Percentiles rank a stretch among this genome's conserved stretches.
Conservation (phyloP, 2,888 invertebrate species). For the Automeris io region DNA sequence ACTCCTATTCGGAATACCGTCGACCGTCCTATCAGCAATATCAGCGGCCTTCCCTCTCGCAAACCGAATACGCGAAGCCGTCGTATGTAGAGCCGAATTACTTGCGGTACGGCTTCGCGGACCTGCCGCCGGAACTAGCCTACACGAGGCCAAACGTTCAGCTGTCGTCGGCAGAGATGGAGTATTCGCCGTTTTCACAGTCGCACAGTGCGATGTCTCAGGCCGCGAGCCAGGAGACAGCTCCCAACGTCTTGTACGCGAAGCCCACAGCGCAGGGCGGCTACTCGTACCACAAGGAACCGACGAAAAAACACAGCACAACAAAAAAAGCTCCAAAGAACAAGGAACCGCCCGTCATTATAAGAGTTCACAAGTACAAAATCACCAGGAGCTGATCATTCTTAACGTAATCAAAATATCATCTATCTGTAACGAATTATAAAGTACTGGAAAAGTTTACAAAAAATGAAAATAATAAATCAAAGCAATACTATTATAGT, state of each 20-base stretch:
- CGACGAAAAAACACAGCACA: conserved; percentile 12
- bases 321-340: conserved; percentile 16
- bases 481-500: no score
- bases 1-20: background rate
- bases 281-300: conserved; percentile 44
- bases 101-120: conserved; percentile 10
- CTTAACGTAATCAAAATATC: background rate
- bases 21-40: background rate
- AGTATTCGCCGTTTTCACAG: conserved; percentile 9
- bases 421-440: no score
- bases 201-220: conserved; percentile 7
- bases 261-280: conserved; percentile 49
- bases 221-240: conserved; percentile 20
- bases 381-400: conserved; percentile 29
- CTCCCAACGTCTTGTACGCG: conserved; percentile 49
- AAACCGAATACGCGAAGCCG: conserved; percentile 6
- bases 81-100: conserved; percentile 13
- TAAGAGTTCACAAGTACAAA: conserved; percentile 55
- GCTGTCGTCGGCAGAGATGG: conserved; percentile 7
- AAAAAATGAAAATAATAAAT: no score
- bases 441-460: no score
- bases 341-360: conserved; percentile 37
- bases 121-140: conserved; percentile 9
- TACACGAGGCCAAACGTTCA: background rate
- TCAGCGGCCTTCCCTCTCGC: background rate